A percentile compares a stretch with the other conserved stretches of the same genome.
Conservation (phyloP, 2,888 invertebrate species). For the Athetis lepigone region DNA sequence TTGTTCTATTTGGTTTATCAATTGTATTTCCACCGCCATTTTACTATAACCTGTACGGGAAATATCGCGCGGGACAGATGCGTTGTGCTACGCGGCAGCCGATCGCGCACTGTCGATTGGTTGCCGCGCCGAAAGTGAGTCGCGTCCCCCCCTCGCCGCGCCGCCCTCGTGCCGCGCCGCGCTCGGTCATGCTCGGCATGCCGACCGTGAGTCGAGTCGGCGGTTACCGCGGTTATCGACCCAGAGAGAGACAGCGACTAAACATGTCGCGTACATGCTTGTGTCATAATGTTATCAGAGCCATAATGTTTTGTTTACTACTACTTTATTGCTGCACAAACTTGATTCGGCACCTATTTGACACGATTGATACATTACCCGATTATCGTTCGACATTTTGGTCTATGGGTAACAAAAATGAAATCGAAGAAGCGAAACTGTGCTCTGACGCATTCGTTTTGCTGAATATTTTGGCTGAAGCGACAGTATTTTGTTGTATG, state of each 20-base stretch:
- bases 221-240: conserved; percentile 59
- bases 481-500: no score
- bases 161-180: conserved; percentile 49
- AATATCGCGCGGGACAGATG: conserved; percentile 27
- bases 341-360: background rate
- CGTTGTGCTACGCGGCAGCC: conserved; percentile 50
- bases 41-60: conserved; percentile 4
- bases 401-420: background rate
- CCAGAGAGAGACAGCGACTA: conserved; percentile 37
- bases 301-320: conserved; percentile 17
- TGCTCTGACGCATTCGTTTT: conserved; percentile 1
- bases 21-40: conserved; percentile 69
- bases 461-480: background rate
- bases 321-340: background rate
- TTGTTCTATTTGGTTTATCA: conserved; percentile 69
- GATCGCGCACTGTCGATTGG: conserved; percentile 61
- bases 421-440: conserved; percentile 11
- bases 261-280: conserved; percentile 18
- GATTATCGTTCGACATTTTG: background rate
- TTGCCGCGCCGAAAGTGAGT: conserved; percentile 61
- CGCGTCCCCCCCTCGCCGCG: conserved; percentile 64
- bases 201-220: conserved; percentile 49
- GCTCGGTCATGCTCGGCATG: conserved; percentile 54
- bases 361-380: background rate
- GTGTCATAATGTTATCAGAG: conserved; percentile 15